phyloP scores from a whole-genome alignment of 2,113 vertebrate genomes.

The Lichenostomus cassidix region DNA sequence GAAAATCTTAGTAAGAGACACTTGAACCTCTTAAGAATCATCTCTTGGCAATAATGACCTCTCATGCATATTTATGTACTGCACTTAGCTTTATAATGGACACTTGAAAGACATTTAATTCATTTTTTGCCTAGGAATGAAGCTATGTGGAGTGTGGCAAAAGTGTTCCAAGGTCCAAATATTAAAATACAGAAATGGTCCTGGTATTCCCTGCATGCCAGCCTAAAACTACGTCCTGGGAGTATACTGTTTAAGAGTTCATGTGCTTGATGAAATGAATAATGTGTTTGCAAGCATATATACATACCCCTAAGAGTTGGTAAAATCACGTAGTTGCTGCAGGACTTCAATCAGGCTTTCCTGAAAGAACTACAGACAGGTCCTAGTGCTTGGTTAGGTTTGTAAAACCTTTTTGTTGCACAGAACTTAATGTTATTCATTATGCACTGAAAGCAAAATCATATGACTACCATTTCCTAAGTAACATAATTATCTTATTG shows the following conservation, averaged over 20 bases:
- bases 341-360: not conserved
- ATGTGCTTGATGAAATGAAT: not conserved
- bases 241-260: not conserved
- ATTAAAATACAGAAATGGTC: constrained; percentile 9
- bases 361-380: constrained; percentile 18
- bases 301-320: not conserved
- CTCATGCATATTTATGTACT: constrained; percentile 74
- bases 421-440: constrained; percentile 39
- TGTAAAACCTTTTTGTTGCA: constrained; percentile 50
- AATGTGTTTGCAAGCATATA: not conserved
- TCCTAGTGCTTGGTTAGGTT: not conserved
- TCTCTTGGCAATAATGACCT: constrained; percentile 67
- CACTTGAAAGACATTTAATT: constrained; percentile 62
- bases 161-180: constrained; percentile 59
- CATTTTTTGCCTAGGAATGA: not conserved
- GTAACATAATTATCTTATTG: constrained; percentile 71
- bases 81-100: constrained; percentile 66
- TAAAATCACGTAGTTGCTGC: not conserved
- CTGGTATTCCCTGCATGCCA: constrained; percentile 13
- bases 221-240: not conserved
- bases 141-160: constrained; percentile 60
- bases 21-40: constrained; percentile 72
- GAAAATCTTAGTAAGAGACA: constrained; percentile 68
- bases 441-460: constrained; percentile 70
- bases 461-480: constrained; percentile 65